phyloP scores from a whole-genome alignment of 1,140 invertebrate genomes.

The Oryzaephilus surinamensis region DNA sequence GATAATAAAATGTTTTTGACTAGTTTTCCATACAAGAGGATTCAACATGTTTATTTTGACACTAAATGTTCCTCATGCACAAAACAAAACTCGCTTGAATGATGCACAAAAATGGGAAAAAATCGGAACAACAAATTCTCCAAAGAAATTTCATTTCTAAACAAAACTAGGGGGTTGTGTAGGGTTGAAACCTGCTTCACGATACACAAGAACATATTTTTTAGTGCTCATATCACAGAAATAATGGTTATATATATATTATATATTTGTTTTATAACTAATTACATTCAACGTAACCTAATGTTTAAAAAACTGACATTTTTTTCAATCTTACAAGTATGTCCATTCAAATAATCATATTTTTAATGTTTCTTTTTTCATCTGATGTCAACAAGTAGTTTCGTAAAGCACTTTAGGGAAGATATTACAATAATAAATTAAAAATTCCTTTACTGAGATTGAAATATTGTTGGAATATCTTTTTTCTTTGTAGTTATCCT shows the following conservation, averaged over 20 bases:
- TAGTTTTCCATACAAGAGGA: too few species aligned
- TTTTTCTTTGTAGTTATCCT: too few species aligned
- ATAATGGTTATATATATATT: slow-evolving; percentile 13
- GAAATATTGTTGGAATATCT: too few species aligned
- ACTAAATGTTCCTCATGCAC: too few species aligned
- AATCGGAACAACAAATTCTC: background rate
- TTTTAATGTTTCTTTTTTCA: background rate
- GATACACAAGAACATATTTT: slow-evolving; percentile 14
- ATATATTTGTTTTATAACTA: background rate
- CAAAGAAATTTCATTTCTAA: background rate
- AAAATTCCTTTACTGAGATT: slow-evolving; percentile 3
- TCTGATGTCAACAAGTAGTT: slow-evolving; percentile 19
- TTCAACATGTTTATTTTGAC: too few species aligned
- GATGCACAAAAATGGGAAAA: background rate
- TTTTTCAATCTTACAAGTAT: slow-evolving; percentile 18
- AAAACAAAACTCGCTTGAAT: background rate
- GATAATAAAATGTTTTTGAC: too few species aligned
- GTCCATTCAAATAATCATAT: slow-evolving; percentile 4
- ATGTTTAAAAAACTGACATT: slow-evolving; percentile 14
- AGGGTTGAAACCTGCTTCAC: slow-evolving; percentile 9
- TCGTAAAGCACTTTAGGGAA: slow-evolving; percentile 39
- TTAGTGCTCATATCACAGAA: slow-evolving; percentile 23
- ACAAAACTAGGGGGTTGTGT: slow-evolving; percentile 5
- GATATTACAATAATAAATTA: slow-evolving; percentile 34
- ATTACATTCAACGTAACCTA: slow-evolving; percentile 11